phyloP scores from a whole-genome alignment of 2,797 vertebrate species.

The Merluccius polli region DNA sequence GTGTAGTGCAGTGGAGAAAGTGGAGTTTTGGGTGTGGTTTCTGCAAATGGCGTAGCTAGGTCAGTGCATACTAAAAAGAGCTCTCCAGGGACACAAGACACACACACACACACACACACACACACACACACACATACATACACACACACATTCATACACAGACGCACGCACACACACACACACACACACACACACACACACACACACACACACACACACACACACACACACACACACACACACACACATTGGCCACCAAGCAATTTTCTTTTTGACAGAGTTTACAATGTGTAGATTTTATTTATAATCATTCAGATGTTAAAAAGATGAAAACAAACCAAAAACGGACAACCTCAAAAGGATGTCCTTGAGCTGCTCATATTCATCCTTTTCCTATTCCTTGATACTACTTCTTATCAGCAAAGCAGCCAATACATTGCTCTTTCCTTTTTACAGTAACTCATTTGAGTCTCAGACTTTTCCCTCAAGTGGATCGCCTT shows the following conservation, averaged over 20 bases:
- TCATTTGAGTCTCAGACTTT: conserved; percentile 6
- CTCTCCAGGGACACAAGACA: not conserved
- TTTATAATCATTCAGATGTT: conserved; percentile 43
- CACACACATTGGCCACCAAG: conserved; percentile 46
- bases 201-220: conserved; percentile 16
- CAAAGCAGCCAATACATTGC: no score
- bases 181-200: not conserved
- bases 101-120: not conserved
- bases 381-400: conserved; percentile 35
- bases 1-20: no score
- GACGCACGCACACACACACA: not conserved
- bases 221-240: not conserved
- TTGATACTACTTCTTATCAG: no score
- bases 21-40: not conserved
- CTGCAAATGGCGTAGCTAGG: not conserved
- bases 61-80: not conserved
- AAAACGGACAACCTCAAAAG: conserved; percentile 40
- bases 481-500: not conserved
- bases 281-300: conserved; percentile 14
- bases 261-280: conserved; percentile 32
- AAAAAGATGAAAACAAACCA: conserved; percentile 23
- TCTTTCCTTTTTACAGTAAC: not conserved
- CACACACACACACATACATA: not conserved
- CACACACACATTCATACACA: not conserved
- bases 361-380: conserved; percentile 68